Conservation (phyloP, 2,113 vertebrate species). For the Oreochromis niloticus region DNA sequence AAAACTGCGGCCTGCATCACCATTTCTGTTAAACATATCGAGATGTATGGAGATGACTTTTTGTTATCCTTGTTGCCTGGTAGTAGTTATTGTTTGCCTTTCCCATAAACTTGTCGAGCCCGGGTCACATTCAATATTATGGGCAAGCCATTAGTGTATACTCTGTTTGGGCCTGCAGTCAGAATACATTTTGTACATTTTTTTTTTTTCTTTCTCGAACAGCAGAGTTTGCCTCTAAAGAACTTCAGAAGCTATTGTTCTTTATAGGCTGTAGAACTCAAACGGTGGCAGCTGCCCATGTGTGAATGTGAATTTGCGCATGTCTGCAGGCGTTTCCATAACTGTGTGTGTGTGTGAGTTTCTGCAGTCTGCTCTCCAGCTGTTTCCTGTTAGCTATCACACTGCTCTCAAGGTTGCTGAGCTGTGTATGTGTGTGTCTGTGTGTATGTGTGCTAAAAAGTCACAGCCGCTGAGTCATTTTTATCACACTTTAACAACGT, state of each 20-base stretch:
- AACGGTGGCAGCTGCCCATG: conserved; percentile 59
- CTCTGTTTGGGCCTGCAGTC: neutral
- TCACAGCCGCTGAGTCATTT: conserved; percentile 59
- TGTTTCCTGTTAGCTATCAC: conserved; percentile 74
- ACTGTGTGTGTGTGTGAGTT: neutral
- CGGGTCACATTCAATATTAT: neutral
- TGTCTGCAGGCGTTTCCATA: conserved; percentile 48
- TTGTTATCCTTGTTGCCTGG: neutral
- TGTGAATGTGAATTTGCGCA: conserved; percentile 41
- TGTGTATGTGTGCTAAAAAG: conserved; percentile 29
- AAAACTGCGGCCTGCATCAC: neutral
- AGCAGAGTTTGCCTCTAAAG: neutral
- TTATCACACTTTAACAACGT: conserved; percentile 44
- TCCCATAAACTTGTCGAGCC: neutral
- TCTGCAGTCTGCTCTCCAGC: conserved; percentile 61
- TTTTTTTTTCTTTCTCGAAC: neutral
- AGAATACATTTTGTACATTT: neutral
- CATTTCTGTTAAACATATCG: neutral
- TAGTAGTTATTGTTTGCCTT: neutral
- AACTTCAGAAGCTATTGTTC: conserved; percentile 33
- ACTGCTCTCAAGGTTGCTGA: conserved; percentile 54
- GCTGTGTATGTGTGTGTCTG: neutral
- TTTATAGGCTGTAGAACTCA: conserved; percentile 32
- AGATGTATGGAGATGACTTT: neutral
- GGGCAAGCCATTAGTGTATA: neutral